Evolutionary conservation across 2,797 vertebrate species (phyloP).

Genomic region (Perodicticus potto): DNA sequence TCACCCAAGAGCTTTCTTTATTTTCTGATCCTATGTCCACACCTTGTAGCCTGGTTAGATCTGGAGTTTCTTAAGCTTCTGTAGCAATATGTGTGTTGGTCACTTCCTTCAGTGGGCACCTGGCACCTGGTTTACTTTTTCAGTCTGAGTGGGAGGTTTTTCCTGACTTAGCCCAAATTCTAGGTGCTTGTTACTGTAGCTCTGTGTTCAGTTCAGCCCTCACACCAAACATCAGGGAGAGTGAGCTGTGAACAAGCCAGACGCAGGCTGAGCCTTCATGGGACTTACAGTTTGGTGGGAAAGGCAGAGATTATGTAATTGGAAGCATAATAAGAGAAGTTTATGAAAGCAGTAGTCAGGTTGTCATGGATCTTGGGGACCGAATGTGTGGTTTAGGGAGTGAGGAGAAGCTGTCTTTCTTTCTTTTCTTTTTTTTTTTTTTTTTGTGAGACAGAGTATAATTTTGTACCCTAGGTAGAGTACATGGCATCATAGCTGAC

Average conservation of each 20-base stretch:
- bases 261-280: background rate
- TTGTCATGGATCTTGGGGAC: background rate
- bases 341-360: background rate
- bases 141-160: background rate
- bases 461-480: too few species aligned
- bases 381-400: background rate
- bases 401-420: background rate
- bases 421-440: background rate
- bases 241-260: background rate
- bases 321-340: background rate
- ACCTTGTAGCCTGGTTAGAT: background rate
- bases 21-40: background rate
- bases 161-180: background rate
- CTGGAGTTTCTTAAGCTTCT: background rate
- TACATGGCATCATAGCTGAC: too few species aligned
- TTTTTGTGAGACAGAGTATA: too few species aligned
- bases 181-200: conserved; percentile 30
- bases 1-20: background rate
- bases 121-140: background rate
- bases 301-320: background rate
- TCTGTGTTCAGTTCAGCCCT: conserved; percentile 23
- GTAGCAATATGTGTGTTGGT: background rate
- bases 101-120: background rate
- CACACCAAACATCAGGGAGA: background rate
- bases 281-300: background rate